Evolutionary conservation across 2,888 invertebrate genomes (phyloP), one percentile per base, ranked within the genome.

Genomic region (Chymomyza amoena): DNA sequence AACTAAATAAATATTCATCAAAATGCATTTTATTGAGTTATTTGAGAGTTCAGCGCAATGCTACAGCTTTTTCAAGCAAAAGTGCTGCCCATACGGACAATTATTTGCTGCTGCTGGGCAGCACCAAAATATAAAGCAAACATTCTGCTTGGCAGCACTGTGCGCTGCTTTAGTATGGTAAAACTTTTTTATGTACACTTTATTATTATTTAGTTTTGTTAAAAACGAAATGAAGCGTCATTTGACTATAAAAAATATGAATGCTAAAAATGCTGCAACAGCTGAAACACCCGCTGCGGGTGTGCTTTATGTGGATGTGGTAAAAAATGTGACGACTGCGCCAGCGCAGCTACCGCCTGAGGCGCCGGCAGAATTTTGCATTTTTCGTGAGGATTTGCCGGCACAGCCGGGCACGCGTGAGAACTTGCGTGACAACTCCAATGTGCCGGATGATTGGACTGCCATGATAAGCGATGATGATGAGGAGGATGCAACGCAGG

Each of bases 241-340:
- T 16, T 5, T 5, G 72, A 79, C 70, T 61, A 70, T 13, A 1
- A 16, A 15, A 60, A 18, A 6, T 6, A 18, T 2, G 52, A 6
- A 18, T 6, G 57, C 20, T 1, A 13, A 25, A 7, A 79, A 73
- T 9, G 64, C 69, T 13, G 71, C 78, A 1, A 70, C 78, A 20
- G 62, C 76, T 39, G 73, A 70, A 39, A 61, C 64, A 18, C 16
- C 52, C 2, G 52, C 52, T 2, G 25, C 70, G 15, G 36, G 56
- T 6, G 16, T 69, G 6, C 39, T 84, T 0, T 84, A 84, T 20
- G 85, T 81, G 66, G 85, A 84, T 74, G 82, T 84, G 64, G 82
- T 77, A 0, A 81, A 81, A 65, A 80, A 80, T 16, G 73, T 73
- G 72, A 39, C 61, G 7, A 72, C 75, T 7, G 2, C 54, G 0